phyloP scores from a whole-genome alignment of 2,113 vertebrate genomes.

The Macaca mulatta region DNA sequence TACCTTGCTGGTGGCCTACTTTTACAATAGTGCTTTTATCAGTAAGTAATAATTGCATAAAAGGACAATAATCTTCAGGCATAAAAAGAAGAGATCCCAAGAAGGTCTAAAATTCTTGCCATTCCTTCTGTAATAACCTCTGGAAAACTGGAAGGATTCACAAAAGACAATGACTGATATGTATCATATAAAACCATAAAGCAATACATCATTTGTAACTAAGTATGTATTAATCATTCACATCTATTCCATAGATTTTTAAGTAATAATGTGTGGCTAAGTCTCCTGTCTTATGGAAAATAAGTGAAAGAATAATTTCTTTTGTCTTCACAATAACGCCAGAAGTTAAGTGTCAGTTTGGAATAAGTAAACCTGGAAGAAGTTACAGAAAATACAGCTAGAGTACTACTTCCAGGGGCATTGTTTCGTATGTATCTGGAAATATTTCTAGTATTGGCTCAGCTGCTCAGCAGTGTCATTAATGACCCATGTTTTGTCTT shows the following conservation, averaged over 20 bases:
- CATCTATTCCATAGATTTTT: neutral
- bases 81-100: neutral
- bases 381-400: neutral
- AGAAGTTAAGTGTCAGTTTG: neutral
- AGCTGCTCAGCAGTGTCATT: neutral
- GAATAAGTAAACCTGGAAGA: neutral
- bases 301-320: neutral
- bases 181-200: neutral
- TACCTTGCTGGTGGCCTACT: neutral
- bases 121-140: neutral
- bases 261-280: neutral
- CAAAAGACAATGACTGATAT: neutral
- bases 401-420: neutral
- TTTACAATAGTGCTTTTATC: neutral
- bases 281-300: neutral
- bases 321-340: neutral
- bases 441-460: neutral
- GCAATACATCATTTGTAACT: neutral
- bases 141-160: neutral
- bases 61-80: neutral
- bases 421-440: neutral
- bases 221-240: neutral
- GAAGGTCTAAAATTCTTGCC: neutral
- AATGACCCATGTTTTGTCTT: neutral
- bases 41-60: neutral